A percentile compares a stretch with the other conserved stretches of the same genome.
Evolutionary conservation across 2,113 vertebrate species (phyloP).

Genomic region (Spermophilus dauricus): DNA sequence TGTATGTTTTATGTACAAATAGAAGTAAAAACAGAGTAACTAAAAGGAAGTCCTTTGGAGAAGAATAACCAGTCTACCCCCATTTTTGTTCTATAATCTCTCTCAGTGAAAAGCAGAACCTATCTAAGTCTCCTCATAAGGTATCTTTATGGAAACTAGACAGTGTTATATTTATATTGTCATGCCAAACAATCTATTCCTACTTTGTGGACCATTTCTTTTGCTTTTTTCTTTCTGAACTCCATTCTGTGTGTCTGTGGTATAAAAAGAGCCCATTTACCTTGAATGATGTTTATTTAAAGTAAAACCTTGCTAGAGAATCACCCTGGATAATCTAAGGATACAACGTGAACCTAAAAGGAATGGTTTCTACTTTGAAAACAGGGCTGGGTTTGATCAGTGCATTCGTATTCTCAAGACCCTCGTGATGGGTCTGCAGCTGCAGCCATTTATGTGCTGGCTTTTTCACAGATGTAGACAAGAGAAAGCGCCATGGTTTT

Average conservation of each 20-base stretch:
- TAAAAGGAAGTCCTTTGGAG: not conserved
- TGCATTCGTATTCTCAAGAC: constrained; percentile 71
- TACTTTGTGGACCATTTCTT: constrained; percentile 6
- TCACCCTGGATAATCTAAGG: constrained; percentile 64
- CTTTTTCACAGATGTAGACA: constrained; percentile 77
- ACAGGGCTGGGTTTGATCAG: constrained; percentile 66
- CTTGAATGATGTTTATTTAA: constrained; percentile 76
- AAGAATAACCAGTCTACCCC: not conserved
- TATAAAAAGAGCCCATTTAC: constrained; percentile 70
- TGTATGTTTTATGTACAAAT: not conserved
- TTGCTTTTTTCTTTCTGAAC: constrained; percentile 46
- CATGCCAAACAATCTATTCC: not conserved
- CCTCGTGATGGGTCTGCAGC: constrained; percentile 66
- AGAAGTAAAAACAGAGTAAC: constrained; percentile 24
- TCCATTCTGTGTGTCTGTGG: constrained; percentile 30
- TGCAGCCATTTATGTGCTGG: constrained; percentile 62
- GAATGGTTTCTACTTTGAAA: constrained; percentile 63
- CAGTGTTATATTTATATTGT: not conserved
- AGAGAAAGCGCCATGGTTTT: not conserved
- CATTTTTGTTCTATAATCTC: not conserved
- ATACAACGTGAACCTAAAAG: constrained; percentile 73
- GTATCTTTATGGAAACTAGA: not conserved
- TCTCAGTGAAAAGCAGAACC: not conserved
- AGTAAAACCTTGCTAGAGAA: constrained; percentile 77
- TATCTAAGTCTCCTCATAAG: not conserved